Evolutionary conservation across 2,888 invertebrate genomes (phyloP).

Genomic region (Cryptocephalus primarius): DNA sequence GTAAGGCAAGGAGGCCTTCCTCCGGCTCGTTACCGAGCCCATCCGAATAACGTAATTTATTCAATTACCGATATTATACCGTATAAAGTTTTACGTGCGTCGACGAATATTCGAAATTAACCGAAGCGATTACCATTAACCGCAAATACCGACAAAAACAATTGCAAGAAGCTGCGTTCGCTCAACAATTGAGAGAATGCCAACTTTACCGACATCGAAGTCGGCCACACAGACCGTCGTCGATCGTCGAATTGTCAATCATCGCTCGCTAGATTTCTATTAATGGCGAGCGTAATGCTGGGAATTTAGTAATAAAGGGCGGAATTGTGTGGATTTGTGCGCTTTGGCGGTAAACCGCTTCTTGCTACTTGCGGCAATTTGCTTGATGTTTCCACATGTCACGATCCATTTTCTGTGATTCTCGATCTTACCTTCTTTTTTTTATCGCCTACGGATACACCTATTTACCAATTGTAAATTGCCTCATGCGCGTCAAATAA

Average conservation of each 20-base stretch:
- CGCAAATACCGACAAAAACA: slow-evolving; percentile 24
- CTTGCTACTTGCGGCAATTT: no score
- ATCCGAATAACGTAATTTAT: neutral
- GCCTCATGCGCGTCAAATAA: no score
- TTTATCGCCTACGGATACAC: no score
- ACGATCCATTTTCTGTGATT: no score
- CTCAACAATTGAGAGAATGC: slow-evolving; percentile 24
- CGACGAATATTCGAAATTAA: slow-evolving; percentile 27
- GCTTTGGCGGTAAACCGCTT: no score
- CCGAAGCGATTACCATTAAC: slow-evolving; percentile 33
- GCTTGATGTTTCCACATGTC: no score
- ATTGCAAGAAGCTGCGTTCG: slow-evolving; percentile 24
- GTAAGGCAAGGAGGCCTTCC: no score
- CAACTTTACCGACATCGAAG: slow-evolving; percentile 15
- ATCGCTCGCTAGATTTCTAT: slow-evolving; percentile 20
- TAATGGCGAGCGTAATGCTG: slow-evolving; percentile 15
- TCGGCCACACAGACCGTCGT: slow-evolving; percentile 24
- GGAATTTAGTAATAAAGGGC: slow-evolving; percentile 14
- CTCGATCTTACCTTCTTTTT: no score
- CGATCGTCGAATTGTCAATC: slow-evolving; percentile 25
- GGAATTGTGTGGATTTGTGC: neutral
- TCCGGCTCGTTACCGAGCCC: slow-evolving; percentile 1
- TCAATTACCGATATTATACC: slow-evolving; percentile 11
- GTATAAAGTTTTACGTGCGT: slow-evolving; percentile 3
- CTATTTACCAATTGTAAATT: no score